phyloP scores from a whole-genome alignment of 1,140 invertebrate genomes.

The Cephus cinctus region DNA sequence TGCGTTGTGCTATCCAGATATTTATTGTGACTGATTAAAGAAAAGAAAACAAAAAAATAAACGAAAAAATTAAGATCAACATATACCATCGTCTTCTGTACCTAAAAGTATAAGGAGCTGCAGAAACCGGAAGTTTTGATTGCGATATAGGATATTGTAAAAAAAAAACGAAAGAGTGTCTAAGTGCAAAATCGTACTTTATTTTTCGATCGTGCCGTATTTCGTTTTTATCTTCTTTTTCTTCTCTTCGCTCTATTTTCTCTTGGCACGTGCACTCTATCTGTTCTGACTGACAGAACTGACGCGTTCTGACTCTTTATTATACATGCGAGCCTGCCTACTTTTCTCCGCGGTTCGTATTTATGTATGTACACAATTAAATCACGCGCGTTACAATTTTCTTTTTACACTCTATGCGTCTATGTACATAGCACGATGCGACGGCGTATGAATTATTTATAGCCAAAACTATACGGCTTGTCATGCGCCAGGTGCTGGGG shows the following conservation, averaged over 20 bases:
- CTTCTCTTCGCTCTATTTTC: not conserved
- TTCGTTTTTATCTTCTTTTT: not conserved
- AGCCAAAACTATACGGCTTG: not conserved
- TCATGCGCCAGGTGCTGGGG: constrained; percentile 5
- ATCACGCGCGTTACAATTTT: not conserved
- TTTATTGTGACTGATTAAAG: too few species aligned
- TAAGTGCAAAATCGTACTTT: not conserved
- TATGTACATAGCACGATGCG: not conserved
- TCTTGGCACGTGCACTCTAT: not conserved
- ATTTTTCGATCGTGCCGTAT: not conserved
- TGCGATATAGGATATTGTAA: too few species aligned
- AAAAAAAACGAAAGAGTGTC: too few species aligned
- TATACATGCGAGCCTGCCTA: not conserved
- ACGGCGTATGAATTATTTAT: constrained; percentile 2
- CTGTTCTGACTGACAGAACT: not conserved
- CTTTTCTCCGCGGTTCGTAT: not conserved
- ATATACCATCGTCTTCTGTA: not conserved
- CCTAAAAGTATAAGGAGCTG: not conserved
- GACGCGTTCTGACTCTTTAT: not conserved
- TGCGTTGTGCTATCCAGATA: too few species aligned
- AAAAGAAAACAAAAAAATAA: too few species aligned
- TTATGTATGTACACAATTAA: constrained; percentile 2
- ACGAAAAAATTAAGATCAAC: not conserved
- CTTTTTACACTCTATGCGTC: not conserved
- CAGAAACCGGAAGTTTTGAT: not conserved